These are phyloP conservation scores for Drosophila simulans DNA, from an alignment of 1,140 invertebrate species.

Conservation along the genomic window DNA sequence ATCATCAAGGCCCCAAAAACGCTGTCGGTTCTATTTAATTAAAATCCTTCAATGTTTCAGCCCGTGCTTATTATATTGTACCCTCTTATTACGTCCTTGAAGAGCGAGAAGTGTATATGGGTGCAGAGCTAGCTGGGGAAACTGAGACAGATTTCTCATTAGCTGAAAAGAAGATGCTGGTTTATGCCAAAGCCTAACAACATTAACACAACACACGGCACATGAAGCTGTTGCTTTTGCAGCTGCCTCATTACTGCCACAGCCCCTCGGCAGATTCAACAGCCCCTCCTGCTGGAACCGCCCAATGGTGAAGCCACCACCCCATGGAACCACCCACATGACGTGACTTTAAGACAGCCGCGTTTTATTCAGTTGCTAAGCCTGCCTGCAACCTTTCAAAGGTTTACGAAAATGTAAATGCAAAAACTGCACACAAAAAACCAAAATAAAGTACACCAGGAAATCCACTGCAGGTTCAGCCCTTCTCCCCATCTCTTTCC, in stretches of 20 bases:
- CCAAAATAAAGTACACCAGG: slow-evolving; percentile 16
- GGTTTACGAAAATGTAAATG: slow-evolving; percentile 56
- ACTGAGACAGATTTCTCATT: slow-evolving; percentile 71
- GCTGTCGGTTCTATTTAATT: slow-evolving; percentile 72
- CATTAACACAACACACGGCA: slow-evolving; percentile 66
- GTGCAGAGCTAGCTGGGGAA: slow-evolving; percentile 14
- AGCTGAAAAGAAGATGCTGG: slow-evolving; percentile 78
- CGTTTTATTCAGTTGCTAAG: slow-evolving; percentile 68
- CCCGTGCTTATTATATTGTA: slow-evolving; percentile 45
- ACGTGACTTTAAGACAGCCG: slow-evolving; percentile 77
- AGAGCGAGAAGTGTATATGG: slow-evolving; percentile 16
- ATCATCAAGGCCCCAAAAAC: slow-evolving; percentile 25
- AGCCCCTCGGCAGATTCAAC: slow-evolving; percentile 12
- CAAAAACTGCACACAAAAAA: slow-evolving; percentile 25
- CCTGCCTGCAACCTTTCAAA: slow-evolving; percentile 43
- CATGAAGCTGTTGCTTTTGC: slow-evolving; percentile 48
- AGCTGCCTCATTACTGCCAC: slow-evolving; percentile 69
- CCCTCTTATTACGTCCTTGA: slow-evolving; percentile 47
- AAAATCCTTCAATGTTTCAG: slow-evolving; percentile 76
- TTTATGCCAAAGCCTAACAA: slow-evolving; percentile 66
- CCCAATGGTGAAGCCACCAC: background rate
- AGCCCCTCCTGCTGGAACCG: background rate
- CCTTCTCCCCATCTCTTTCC: slow-evolving; percentile 8
- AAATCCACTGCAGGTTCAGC: slow-evolving; percentile 26
- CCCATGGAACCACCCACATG: slow-evolving; percentile 18